A percentile compares a stretch with the other conserved stretches of the same genome.
phyloP scores from a whole-genome alignment of 2,888 invertebrate species.

The Metellina segmentata region DNA sequence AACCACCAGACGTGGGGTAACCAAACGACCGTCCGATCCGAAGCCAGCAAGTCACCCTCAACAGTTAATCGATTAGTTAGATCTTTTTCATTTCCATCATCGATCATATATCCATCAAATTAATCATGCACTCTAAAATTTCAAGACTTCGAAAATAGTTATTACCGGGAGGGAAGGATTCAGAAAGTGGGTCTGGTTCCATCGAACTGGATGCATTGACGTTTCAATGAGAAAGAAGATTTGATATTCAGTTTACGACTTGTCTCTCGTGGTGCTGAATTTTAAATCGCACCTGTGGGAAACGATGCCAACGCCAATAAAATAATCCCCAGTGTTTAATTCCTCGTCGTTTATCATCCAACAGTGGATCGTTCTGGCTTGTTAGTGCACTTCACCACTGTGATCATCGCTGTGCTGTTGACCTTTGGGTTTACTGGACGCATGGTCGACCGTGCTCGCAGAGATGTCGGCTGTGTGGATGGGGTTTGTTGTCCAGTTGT shows the following conservation, averaged over 20 bases:
- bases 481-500: background rate
- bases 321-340: background rate
- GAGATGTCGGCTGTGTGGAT: background rate
- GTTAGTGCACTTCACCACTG: background rate
- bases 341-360: background rate
- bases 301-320: no score
- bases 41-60: background rate
- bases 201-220: no score
- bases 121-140: background rate
- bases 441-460: constrained; percentile 22
- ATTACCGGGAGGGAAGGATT: background rate
- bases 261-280: no score
- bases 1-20: background rate
- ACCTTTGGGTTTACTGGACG: constrained; percentile 7
- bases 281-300: no score
- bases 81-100: background rate
- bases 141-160: background rate
- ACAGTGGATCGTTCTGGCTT: background rate
- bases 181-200: no score
- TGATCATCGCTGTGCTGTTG: constrained; percentile 6
- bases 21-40: background rate
- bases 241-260: no score
- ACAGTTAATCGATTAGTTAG: background rate
- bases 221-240: no score
- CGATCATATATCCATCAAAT: background rate